Evolutionary conservation across 2,888 invertebrate genomes (phyloP), one percentile per base, ranked within the genome.

Genomic region (Zhuqinia jingwanae): DNA sequence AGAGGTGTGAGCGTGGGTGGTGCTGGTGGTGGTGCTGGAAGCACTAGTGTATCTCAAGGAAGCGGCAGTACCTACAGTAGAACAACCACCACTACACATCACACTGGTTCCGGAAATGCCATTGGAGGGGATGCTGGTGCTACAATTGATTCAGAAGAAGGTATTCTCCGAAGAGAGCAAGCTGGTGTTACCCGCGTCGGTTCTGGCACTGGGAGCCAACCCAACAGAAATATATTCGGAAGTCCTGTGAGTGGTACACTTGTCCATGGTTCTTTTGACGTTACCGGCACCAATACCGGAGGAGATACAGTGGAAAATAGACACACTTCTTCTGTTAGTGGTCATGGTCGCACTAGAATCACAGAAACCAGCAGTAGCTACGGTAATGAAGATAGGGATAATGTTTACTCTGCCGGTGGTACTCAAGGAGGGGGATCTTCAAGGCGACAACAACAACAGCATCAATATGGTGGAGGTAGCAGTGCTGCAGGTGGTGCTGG

Each of bases 91-190:
- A 42, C 42, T 2, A 30, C 53, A 1, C 70, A 27, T 83, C 36
- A 30, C 79, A 68, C 17, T 53, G 65, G 50, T n/a, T 17, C 60
- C 17, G 25, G 60, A 75, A 36, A 53, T 50, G 76, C 68, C 73
- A 11, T 65, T 81, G 83, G 87, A 20, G 27, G 79, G 11, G 65
- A 77, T 5, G 36, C 50, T 27, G 88, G 77, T 88, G 17, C 36
- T 13, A 45, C 6, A 5, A 17, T 75, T 42, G 89, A 89, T 45
- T 80, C 87, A 8, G 90, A 90, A 56, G 90, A 90, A 50, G 75
- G 58, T 5, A 76, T 88, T 42, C 68, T 86, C 27, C 80, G 58
- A 10, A 30, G 84, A 22, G 83, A 82, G 15, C 76, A 76, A 13
- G 76, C 76, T 20, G 76, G 76, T 20, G 76, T 56, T 58, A 76